A percentile compares a stretch with the other conserved stretches of the same genome.
phyloP scores from a whole-genome alignment of 2,888 invertebrate species.

The Pachycephus smyrnensis region DNA sequence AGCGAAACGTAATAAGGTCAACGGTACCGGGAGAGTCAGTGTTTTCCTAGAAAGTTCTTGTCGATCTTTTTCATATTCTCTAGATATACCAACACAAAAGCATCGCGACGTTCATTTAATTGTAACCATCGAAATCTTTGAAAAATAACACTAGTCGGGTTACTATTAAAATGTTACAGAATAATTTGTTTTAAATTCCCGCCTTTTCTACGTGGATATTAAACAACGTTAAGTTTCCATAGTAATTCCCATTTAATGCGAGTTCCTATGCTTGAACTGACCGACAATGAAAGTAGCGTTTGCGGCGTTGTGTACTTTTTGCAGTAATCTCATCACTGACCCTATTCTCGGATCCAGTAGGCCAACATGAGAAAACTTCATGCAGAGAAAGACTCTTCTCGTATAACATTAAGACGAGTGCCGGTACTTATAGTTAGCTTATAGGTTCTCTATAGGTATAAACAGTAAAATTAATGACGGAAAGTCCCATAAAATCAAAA shows the following conservation, averaged over 20 bases:
- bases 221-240: not conserved
- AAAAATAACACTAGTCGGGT: not conserved
- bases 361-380: slow-evolving; percentile 37
- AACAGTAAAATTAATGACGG: not conserved
- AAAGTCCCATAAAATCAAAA: not conserved
- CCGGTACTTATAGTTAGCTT: not conserved
- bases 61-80: not conserved
- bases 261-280: not conserved
- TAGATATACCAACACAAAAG: not conserved
- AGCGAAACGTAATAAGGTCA: not conserved
- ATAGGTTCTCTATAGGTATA: not conserved
- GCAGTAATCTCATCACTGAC: slow-evolving; percentile 58
- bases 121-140: not conserved
- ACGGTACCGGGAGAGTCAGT: not conserved
- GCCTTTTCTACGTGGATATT: not conserved
- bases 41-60: not conserved
- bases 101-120: not conserved
- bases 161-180: not conserved
- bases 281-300: slow-evolving; percentile 64
- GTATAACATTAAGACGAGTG: not conserved
- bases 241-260: not conserved
- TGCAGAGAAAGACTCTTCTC: not conserved
- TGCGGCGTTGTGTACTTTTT: slow-evolving; percentile 51
- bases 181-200: not conserved
- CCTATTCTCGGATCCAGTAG: slow-evolving; percentile 62